Conservation (phyloP, 2,888 invertebrate species). For the Leuctra nigra region DNA sequence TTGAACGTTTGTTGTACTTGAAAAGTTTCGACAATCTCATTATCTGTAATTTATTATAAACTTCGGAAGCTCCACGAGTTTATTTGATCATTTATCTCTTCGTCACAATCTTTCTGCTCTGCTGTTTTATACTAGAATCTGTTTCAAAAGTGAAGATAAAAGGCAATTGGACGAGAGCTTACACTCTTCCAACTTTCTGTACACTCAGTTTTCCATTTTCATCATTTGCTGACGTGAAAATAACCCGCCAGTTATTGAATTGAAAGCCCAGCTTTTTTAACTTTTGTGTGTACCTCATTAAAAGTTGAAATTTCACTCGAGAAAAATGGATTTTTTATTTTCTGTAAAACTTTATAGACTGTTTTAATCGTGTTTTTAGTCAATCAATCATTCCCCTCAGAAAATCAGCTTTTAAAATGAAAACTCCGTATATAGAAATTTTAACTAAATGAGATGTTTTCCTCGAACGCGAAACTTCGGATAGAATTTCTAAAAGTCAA, state of each 20-base stretch:
- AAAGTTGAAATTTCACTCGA: constrained; percentile 17
- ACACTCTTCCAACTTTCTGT: not conserved
- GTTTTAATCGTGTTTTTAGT: constrained; percentile 19
- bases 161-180: too few relatives aligned
- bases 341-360: constrained; percentile 16
- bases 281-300: constrained; percentile 17
- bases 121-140: too few relatives aligned
- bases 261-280: too few relatives aligned
- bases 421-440: constrained; percentile 6
- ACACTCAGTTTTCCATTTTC: not conserved
- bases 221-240: too few relatives aligned
- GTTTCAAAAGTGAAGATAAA: too few relatives aligned
- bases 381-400: constrained; percentile 14
- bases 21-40: not conserved
- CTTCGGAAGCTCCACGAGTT: constrained; percentile 2
- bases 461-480: not conserved
- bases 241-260: too few relatives aligned
- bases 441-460: constrained; percentile 16
- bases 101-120: not conserved
- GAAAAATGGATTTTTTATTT: constrained; percentile 14
- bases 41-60: constrained; percentile 6
- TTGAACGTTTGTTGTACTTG: too few relatives aligned
- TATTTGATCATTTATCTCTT: constrained; percentile 2
- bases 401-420: constrained; percentile 12
- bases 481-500: constrained; percentile 8